Conservation (phyloP, 2,113 vertebrate species). For the Etheostoma cragini region DNA sequence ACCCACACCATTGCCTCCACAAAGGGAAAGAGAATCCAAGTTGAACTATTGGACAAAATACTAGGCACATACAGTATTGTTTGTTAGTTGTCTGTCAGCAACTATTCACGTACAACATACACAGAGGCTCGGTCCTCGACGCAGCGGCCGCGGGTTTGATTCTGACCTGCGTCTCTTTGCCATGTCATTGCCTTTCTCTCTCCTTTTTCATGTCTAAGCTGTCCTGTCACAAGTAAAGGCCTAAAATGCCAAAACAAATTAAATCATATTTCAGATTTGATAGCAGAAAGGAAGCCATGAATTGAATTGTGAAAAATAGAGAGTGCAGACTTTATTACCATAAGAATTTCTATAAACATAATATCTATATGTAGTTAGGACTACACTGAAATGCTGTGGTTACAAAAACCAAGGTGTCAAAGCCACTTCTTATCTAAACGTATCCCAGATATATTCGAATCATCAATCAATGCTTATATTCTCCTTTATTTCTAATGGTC, state of each 20-base stretch:
- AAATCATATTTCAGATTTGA: neutral
- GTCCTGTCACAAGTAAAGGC: too few species aligned
- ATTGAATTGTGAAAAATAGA: too few species aligned
- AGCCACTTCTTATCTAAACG: neutral
- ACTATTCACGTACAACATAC: neutral
- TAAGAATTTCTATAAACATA: too few species aligned
- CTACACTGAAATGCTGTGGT: neutral
- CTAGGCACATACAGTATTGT: neutral
- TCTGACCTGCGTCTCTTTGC: too few species aligned
- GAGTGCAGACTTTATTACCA: too few species aligned
- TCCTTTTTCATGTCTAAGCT: too few species aligned
- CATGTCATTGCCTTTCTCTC: too few species aligned
- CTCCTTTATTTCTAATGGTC: neutral
- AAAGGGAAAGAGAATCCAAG: neutral
- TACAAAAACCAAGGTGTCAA: neutral
- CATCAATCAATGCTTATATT: neutral
- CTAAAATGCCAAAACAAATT: too few species aligned
- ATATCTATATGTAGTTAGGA: neutral
- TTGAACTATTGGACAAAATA: neutral
- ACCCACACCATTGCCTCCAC: slow-evolving; percentile 14
- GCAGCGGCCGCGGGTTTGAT: too few species aligned
- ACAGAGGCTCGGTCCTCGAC: too few species aligned
- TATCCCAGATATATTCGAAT: neutral
- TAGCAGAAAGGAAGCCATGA: neutral
- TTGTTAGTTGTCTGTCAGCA: neutral